A percentile compares a stretch with the other conserved stretches of the same genome.
Conservation (phyloP, 1,140 invertebrate genomes). For the Nymphalis io region DNA sequence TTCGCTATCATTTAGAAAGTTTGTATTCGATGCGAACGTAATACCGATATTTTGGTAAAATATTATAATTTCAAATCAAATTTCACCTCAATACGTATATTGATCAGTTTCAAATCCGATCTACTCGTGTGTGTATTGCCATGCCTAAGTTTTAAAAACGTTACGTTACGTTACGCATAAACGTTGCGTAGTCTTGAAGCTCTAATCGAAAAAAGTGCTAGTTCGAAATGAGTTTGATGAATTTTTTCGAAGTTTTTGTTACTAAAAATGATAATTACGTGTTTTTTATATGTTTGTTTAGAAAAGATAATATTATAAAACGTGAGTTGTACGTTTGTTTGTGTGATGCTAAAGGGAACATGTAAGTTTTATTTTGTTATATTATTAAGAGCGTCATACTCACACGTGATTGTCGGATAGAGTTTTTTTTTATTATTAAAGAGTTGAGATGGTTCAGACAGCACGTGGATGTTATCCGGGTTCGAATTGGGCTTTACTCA, state of each 20-base stretch:
- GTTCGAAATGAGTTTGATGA: too few species aligned
- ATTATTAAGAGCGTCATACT: too few species aligned
- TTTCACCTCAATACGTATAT: conserved; percentile 2
- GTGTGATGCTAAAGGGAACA: not conserved
- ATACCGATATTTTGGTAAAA: conserved; percentile 22
- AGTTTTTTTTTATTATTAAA: too few species aligned
- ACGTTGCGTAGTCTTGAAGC: too few species aligned
- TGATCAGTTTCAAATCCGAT: not conserved
- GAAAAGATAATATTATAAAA: conserved; percentile 7
- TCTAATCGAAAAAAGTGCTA: too few species aligned
- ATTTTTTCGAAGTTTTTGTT: too few species aligned
- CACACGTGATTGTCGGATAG: too few species aligned
- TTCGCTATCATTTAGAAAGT: conserved; percentile 16
- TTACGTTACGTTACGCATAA: too few species aligned
- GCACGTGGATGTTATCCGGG: too few species aligned
- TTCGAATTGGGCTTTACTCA: too few species aligned
- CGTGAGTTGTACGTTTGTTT: not conserved
- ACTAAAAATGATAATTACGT: not conserved
- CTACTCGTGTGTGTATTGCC: not conserved
- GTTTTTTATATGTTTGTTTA: conserved; percentile 9
- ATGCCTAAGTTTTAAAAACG: too few species aligned
- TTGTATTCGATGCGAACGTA: conserved; percentile 8
- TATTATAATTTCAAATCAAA: conserved; percentile 35
- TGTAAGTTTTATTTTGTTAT: conserved; percentile 8
- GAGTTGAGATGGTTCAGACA: too few species aligned